These are phyloP conservation scores for Tolmerus cingulatus DNA, from an alignment of 2,888 invertebrate genomes.

Conservation along the genomic window DNA sequence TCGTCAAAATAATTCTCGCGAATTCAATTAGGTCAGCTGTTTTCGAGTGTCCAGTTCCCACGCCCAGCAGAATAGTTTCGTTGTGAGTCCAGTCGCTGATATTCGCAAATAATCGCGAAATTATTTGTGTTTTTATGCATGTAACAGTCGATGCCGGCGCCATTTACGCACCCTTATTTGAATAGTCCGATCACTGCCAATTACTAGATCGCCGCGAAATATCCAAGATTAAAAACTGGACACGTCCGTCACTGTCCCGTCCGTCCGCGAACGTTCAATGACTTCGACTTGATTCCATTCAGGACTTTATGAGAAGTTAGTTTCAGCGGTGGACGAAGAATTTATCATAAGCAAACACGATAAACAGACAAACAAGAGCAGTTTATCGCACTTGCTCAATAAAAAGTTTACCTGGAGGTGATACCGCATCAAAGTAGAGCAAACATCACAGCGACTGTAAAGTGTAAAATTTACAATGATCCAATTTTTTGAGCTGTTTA, in stretches of 20 bases:
- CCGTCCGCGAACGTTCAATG: constrained; percentile 5
- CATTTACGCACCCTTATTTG: constrained; percentile 33
- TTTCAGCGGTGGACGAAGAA: not conserved
- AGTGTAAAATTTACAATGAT: not conserved
- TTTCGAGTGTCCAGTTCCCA: constrained; percentile 14
- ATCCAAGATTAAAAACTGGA: constrained; percentile 11
- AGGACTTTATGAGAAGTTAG: constrained; percentile 11
- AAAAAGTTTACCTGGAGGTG: not conserved
- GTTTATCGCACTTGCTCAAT: constrained; percentile 29
- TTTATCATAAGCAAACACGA: constrained; percentile 22
- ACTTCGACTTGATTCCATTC: constrained; percentile 8
- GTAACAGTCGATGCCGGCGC: constrained; percentile 1
- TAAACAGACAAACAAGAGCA: not conserved
- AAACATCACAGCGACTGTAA: not conserved
- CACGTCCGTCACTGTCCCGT: not conserved
- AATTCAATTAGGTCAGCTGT: constrained; percentile 29
- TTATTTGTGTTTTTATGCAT: not conserved
- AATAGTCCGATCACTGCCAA: constrained; percentile 12
- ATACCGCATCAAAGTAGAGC: not conserved
- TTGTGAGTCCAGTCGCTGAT: not conserved
- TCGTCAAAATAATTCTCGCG: constrained; percentile 1
- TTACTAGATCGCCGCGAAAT: constrained; percentile 6
- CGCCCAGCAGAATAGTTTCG: constrained; percentile 1
- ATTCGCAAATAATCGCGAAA: not conserved
- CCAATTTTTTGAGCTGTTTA: not conserved